Percentiles rank a stretch among this genome's conserved stretches.
Evolutionary conservation across 2,113 vertebrate species (phyloP).

Genomic region (Callipepla squamata): DNA sequence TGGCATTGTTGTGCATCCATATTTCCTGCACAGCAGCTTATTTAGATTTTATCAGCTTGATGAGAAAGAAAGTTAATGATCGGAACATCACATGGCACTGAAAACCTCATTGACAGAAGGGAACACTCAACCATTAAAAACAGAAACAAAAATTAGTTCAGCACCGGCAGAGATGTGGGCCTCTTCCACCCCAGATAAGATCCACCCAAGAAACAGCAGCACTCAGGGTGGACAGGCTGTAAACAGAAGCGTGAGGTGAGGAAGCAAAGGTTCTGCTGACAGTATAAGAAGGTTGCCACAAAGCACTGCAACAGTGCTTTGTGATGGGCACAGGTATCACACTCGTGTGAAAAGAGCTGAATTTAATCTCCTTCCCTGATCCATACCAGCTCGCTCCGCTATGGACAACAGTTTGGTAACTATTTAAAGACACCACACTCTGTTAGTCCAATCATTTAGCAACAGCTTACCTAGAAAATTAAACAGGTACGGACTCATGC

Average conservation of each 20-base stretch:
- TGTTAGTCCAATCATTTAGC: neutral
- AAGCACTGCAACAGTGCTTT: neutral
- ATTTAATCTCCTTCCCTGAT: neutral
- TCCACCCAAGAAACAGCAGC: neutral
- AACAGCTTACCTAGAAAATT: slow-evolving; percentile 4
- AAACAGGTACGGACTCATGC: neutral
- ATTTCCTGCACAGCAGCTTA: neutral
- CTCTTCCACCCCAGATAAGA: neutral
- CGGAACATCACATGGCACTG: neutral
- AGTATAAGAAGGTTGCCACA: neutral
- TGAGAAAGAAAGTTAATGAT: slow-evolving; percentile 28
- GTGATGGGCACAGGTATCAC: neutral
- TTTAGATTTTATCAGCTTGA: neutral
- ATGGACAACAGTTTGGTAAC: neutral
- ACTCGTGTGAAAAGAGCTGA: neutral
- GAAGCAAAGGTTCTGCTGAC: neutral
- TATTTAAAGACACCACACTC: neutral
- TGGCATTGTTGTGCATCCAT: rapidly evolving
- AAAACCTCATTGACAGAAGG: neutral
- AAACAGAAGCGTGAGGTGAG: neutral
- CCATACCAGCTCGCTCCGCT: neutral
- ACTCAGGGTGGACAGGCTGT: neutral
- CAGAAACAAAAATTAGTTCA: neutral
- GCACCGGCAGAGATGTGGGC: neutral
- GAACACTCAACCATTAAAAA: neutral